Base-by-base conservation (phyloP, 1,140 invertebrate genomes). In the Laupala kohalensis region DNA sequence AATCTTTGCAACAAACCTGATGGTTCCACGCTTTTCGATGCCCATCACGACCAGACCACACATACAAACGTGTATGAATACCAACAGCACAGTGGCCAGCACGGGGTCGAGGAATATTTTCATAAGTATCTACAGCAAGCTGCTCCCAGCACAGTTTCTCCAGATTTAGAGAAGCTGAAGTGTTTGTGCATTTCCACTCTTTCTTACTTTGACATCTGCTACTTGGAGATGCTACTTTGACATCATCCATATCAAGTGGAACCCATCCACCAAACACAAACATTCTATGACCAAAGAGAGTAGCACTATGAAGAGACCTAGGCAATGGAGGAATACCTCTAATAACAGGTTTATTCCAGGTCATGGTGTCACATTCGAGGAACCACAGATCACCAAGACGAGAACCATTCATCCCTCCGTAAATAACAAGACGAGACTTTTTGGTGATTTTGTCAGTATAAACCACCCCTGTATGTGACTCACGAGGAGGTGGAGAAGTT, bases 1-100 rank as follows among this genome's bases (percentile, higher is more conserved):
- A 81, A 82, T 99, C 97, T 81, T 99, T 99, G 80, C 97, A 99
- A 78, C 97, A 99, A 25, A 99, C 25, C 86, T 99, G 97, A 84
- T 98, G 99, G 83, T 99, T 99, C 96, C 96, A 98, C 69, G 97
- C 95, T 88, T 99, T 99, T 69, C 96, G 86, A 80, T 99, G 99
- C 4, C 97, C 97, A 83, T 99, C 98, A 73, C 98, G 81, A 4
- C 97, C 98, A 67, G 96, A 98, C 97, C 97, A 99, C 65, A 99
- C 93, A 78, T 98, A 99, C 0, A 99, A 82, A 70, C 97, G 86
- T 67, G 91, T 93, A 79, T 97, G 93, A 67, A 99, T 95, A 15
- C 93, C 92, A 64, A 98, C 96, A 64, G 96, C 91, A 83, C 96
- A 98, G 80, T 99, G 97, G 0, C 97, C 97, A 65, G 98, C 97